Base-by-base conservation (phyloP, 2,797 vertebrate species). In the Helicolenus hilgendorfi region DNA sequence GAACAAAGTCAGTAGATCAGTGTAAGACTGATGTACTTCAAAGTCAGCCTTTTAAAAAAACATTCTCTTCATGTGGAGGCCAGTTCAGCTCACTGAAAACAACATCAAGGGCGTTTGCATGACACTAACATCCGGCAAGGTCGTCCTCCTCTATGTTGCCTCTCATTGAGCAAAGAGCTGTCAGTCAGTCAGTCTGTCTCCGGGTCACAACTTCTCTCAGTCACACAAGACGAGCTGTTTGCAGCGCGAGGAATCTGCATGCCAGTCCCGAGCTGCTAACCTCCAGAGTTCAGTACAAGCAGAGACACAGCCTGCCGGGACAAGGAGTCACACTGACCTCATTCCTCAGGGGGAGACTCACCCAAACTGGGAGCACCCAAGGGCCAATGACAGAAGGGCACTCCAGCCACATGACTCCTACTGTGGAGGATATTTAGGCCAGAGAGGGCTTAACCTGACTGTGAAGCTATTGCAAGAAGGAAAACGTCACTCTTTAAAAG, bases 311-410 rank as follows among this genome's bases (percentile, higher is more conserved):
- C 56, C n/a, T 33, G 35, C 72, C 67, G 15, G 79, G 76, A 77
- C 77, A 60, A 79, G 71, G 58, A 87, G 77, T 85, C 83, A 84
- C 81, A 71, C 62, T 94, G 91, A 89, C 89, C 91, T 89, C 86
- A 84, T 94, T 94, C 74, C 72, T 86, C 64, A 45, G 56, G 31
- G 70, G 72, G 76, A 55, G 29, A 79, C 49, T 67, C 4, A 0
- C 7, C 56, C 79, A 80, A 67, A 85, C 55, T 70, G 78, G 31
- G 58, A 82, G 71, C 74, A 78, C 58, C 64, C 49, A 49, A 14
- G 69, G 58, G 58, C 77, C 84, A 88, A 72, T 76, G 79, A 24
- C 72, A 67, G 76, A 63, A 31, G 76, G 77, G 71, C 62, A 41
- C 76, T 79, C 22, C 20, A 2, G 79, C 36, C 83, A 83, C 83